These are phyloP conservation scores for Scaptodrosophila latifasciaeformis DNA, from an alignment of 2,888 invertebrate species.

Conservation along the genomic window DNA sequence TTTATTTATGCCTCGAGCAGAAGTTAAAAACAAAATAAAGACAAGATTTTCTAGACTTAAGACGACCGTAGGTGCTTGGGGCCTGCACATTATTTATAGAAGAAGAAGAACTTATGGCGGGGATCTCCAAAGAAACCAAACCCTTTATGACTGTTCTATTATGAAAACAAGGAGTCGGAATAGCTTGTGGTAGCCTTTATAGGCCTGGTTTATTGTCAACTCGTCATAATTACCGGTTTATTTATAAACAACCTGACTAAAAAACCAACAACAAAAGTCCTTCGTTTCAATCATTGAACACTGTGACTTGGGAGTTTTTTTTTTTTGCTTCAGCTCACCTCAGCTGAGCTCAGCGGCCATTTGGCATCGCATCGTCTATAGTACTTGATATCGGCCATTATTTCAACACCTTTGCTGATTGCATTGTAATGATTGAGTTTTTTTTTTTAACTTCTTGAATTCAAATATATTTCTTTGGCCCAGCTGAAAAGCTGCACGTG, in stretches of 20 bases:
- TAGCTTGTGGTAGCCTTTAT: not conserved
- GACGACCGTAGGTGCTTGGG: no score
- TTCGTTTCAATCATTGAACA: slow-evolving; percentile 12
- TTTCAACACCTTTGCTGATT: slow-evolving; percentile 6
- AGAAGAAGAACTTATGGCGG: no score
- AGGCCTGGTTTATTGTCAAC: slow-evolving; percentile 2
- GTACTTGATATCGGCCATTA: slow-evolving; percentile 30
- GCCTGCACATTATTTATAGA: no score
- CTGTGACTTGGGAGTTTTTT: slow-evolving; percentile 19
- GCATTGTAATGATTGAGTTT: slow-evolving; percentile 8
- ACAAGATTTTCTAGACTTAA: no score
- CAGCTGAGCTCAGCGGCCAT: not conserved
- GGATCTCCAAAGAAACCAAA: no score
- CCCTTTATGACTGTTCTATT: no score
- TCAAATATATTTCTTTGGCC: not conserved
- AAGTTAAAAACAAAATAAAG: not conserved
- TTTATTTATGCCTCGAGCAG: not conserved
- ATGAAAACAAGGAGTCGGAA: not conserved
- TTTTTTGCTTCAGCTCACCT: no score
- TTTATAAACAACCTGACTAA: not conserved
- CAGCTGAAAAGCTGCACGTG: not conserved
- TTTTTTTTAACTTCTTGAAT: not conserved
- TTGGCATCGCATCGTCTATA: not conserved
- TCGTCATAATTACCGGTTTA: slow-evolving; percentile 22
- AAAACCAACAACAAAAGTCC: slow-evolving; percentile 19